Conservation (phyloP, 2,888 invertebrate species). For the Bursaphelenchus okinawaensis region DNA sequence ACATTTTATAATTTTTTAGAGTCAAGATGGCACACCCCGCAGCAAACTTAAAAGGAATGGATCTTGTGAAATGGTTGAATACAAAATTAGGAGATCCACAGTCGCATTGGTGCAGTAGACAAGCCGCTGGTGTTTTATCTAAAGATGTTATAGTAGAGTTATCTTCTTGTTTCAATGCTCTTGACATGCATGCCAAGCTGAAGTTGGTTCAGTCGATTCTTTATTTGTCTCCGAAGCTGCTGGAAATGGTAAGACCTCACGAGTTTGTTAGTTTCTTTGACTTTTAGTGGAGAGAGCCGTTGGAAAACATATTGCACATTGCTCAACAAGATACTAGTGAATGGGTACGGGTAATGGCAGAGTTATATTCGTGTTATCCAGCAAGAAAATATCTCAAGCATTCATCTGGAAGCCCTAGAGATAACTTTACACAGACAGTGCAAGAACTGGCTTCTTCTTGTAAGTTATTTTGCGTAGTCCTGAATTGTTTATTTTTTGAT, state of each 20-base stretch:
- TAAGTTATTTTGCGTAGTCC: no score
- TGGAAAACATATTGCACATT: constrained; percentile 28
- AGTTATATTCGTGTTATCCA: constrained; percentile 30
- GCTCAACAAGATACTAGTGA: constrained; percentile 41
- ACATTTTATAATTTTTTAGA: background rate
- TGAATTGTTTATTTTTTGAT: no score
- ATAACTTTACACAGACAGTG: background rate
- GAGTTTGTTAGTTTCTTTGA: background rate
- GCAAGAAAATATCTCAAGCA: background rate
- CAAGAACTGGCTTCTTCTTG: background rate
- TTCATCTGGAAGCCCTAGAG: background rate
- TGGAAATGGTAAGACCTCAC: constrained; percentile 21
- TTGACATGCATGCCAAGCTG: constrained; percentile 34
- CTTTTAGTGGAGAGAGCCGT: constrained; percentile 36
- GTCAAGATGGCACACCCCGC: constrained; percentile 4
- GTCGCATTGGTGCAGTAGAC: constrained; percentile 34
- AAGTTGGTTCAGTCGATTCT: constrained; percentile 37
- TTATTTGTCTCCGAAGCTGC: constrained; percentile 29
- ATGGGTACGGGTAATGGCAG: constrained; percentile 40
- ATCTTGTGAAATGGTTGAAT: constrained; percentile 38
- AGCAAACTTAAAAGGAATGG: constrained; percentile 21
- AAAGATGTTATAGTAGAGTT: constrained; percentile 38
- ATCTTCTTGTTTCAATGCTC: constrained; percentile 38
- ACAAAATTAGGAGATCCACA: constrained; percentile 32
- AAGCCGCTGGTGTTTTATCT: constrained; percentile 31